A percentile compares a stretch with the other conserved stretches of the same genome.
phyloP scores from a whole-genome alignment of 2,888 invertebrate genomes.

The Microlaimidae sp. region DNA sequence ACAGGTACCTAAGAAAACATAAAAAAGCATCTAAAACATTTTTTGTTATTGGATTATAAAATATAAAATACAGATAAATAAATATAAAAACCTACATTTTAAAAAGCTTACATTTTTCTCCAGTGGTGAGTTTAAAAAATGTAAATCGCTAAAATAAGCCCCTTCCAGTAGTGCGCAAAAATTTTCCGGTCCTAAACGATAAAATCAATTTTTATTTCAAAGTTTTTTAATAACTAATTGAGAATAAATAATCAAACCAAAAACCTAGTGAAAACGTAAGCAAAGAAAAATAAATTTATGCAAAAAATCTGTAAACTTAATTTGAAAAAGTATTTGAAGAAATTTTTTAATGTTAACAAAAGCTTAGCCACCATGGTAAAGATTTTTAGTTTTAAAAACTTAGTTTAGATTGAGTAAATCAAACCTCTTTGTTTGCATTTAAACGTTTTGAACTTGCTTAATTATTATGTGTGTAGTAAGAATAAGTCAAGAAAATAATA shows the following conservation, averaged over 20 bases:
- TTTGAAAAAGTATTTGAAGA: too few species aligned
- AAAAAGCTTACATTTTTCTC: conserved; percentile 61
- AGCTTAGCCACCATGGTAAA: background rate
- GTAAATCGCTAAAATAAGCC: conserved; percentile 80
- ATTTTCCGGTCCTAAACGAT: conserved; percentile 54
- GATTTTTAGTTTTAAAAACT: background rate
- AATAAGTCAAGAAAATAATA: too few species aligned
- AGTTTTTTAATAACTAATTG: too few species aligned
- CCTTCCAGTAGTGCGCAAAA: conserved; percentile 78
- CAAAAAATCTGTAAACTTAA: too few species aligned
- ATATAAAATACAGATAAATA: background rate
- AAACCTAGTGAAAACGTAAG: too few species aligned
- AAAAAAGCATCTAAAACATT: background rate
- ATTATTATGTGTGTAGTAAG: conserved; percentile 10
- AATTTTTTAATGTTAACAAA: too few species aligned
- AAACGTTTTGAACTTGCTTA: conserved; percentile 4
- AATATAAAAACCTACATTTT: background rate
- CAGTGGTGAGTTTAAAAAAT: conserved; percentile 66
- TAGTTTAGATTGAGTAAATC: conserved; percentile 4
- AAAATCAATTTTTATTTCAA: too few species aligned
- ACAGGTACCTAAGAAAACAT: conserved; percentile 56
- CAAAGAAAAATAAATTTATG: too few species aligned
- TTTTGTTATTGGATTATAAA: too few species aligned
- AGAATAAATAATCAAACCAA: too few species aligned
- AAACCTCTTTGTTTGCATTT: too few species aligned